Evolutionary conservation across 2,797 vertebrate species (phyloP).

Genomic region (Mormyrus proboscirostris): DNA sequence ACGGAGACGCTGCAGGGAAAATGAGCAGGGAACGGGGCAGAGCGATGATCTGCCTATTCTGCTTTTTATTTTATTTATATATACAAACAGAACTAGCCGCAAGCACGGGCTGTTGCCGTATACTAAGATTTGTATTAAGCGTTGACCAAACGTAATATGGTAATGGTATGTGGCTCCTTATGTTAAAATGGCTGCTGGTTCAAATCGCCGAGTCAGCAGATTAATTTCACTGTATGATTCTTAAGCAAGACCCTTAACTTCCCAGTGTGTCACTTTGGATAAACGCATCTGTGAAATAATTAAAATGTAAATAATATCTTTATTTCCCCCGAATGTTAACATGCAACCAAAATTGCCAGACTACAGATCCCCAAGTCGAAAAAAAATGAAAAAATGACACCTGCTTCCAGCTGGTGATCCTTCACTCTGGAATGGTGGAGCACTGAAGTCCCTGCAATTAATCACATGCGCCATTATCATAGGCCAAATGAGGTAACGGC

Average conservation of each 20-base stretch:
- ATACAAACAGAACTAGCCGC: background rate
- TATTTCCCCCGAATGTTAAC: background rate
- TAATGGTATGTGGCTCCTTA: background rate
- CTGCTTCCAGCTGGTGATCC: background rate
- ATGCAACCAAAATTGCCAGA: background rate
- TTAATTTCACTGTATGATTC: background rate
- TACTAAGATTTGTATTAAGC: background rate
- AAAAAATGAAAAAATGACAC: background rate
- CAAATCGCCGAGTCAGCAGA: background rate
- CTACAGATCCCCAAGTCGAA: background rate
- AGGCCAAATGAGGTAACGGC: constrained; percentile 51
- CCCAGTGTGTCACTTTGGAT: background rate
- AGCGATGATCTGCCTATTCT: background rate
- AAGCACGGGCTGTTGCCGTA: background rate
- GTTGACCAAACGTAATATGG: background rate
- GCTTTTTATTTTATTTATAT: background rate
- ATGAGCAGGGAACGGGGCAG: background rate
- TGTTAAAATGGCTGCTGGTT: background rate
- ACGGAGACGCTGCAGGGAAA: background rate
- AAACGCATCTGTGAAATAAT: background rate
- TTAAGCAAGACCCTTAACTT: background rate
- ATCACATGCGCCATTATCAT: constrained; percentile 51
- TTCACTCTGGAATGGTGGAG: background rate
- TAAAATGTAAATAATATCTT: background rate
- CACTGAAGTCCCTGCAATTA: constrained; percentile 36